phyloP scores from a whole-genome alignment of 2,113 vertebrate genomes.

The mouse (Mus musculus) region DNA sequence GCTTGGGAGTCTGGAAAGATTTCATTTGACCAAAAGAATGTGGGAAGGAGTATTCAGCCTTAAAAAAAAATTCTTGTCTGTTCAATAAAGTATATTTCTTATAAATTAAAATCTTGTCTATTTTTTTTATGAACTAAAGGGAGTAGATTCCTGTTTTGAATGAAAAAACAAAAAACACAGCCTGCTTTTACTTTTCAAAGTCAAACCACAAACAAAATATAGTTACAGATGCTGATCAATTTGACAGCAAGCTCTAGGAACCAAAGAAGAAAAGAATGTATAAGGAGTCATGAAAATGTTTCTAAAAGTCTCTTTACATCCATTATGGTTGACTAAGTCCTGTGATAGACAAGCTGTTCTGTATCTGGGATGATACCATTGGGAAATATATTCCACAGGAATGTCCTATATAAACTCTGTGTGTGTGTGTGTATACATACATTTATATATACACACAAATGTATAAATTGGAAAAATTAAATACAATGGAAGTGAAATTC shows the following conservation, averaged over 20 bases:
- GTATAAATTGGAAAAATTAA: constrained; percentile 54
- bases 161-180: background rate
- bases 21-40: constrained; percentile 35
- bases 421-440: background rate
- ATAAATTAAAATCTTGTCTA: background rate
- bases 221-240: background rate
- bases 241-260: constrained; percentile 3
- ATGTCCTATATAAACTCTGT: constrained; percentile 52
- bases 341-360: constrained; percentile 28
- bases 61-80: constrained; percentile 8
- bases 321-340: background rate
- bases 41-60: background rate
- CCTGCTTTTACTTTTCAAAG: constrained; percentile 44
- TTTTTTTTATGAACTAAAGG: background rate
- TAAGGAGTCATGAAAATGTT: background rate
- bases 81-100: constrained; percentile 33
- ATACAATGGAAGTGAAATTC: constrained; percentile 50
- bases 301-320: constrained; percentile 40
- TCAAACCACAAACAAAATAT: constrained; percentile 22
- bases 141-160: constrained; percentile 47
- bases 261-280: background rate
- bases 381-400: constrained; percentile 57
- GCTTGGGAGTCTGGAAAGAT: background rate
- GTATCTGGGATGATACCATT: constrained; percentile 43
- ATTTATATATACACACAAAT: no score